Evolutionary conservation across 2,888 invertebrate species (phyloP).

Genomic region (Tineola bisselliella): DNA sequence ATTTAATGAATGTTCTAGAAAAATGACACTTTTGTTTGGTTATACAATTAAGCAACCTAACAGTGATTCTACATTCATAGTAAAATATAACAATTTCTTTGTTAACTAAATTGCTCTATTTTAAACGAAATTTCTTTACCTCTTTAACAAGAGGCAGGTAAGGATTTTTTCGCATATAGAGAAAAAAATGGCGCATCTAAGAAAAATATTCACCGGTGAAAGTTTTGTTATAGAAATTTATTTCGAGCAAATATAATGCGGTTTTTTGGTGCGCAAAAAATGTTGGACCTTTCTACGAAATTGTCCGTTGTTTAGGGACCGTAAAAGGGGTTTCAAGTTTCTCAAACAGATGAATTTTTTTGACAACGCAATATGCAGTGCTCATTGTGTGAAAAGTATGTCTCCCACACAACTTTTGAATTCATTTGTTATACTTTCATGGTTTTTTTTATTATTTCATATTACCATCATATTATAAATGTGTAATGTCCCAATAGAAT

Average conservation of each 20-base stretch:
- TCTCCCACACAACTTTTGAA: background rate
- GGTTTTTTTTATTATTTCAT: background rate
- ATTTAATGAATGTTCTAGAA: no score
- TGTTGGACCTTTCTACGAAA: constrained; percentile 39
- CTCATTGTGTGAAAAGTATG: background rate
- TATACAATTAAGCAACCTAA: background rate
- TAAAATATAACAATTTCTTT: background rate
- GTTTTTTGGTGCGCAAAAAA: constrained; percentile 26
- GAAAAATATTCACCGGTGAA: constrained; percentile 26
- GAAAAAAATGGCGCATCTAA: constrained; percentile 6
- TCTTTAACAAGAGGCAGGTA: constrained; percentile 5
- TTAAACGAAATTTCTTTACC: constrained; percentile 2
- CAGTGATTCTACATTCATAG: background rate
- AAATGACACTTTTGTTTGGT: no score
- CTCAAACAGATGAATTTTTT: constrained; percentile 47
- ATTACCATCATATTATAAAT: no score
- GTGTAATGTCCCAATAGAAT: no score
- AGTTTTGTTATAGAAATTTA: constrained; percentile 43
- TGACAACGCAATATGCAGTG: constrained; percentile 12
- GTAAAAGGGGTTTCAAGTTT: constrained; percentile 63
- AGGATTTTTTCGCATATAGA: background rate
- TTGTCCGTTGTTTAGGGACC: constrained; percentile 19
- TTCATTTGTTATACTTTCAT: background rate
- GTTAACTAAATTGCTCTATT: background rate
- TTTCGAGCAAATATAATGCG: constrained; percentile 37